These are phyloP conservation scores for Sipunculus nudus DNA, from an alignment of 2,888 invertebrate species.

Conservation along the genomic window DNA sequence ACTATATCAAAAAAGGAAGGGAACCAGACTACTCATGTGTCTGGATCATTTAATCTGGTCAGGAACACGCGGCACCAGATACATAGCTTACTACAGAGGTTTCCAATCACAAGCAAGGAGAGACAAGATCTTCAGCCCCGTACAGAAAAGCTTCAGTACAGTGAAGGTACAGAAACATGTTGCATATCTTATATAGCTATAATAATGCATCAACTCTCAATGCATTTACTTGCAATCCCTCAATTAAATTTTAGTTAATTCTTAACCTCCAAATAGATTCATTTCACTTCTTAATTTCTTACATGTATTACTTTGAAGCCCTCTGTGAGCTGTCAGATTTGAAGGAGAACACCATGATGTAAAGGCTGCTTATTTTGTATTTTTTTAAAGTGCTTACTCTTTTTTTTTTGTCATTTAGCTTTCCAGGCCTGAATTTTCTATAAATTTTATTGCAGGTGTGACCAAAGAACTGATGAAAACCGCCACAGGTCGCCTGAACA, in stretches of 20 bases:
- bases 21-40: conserved; percentile 68
- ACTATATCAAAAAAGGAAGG: conserved; percentile 78
- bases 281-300: too few relatives aligned
- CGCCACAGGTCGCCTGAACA: conserved; percentile 75
- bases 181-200: background rate
- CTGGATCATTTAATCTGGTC: conserved; percentile 75
- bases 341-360: too few relatives aligned
- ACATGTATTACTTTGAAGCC: too few relatives aligned
- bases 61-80: conserved; percentile 75
- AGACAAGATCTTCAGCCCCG: conserved; percentile 77
- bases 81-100: conserved; percentile 73
- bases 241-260: too few relatives aligned
- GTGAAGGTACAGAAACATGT: conserved; percentile 70
- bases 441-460: conserved; percentile 35
- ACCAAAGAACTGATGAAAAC: conserved; percentile 65
- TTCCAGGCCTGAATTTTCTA: background rate
- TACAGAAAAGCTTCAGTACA: conserved; percentile 74
- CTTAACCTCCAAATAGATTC: too few relatives aligned
- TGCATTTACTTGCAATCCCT: too few relatives aligned
- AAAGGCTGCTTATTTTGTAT: too few relatives aligned
- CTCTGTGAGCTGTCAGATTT: too few relatives aligned
- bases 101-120: conserved; percentile 77
- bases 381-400: too few relatives aligned
- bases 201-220: too few relatives aligned
- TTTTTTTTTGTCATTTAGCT: too few relatives aligned